Base-by-base conservation (phyloP, 2,888 invertebrate genomes). In the Drosophila helvetica region DNA sequence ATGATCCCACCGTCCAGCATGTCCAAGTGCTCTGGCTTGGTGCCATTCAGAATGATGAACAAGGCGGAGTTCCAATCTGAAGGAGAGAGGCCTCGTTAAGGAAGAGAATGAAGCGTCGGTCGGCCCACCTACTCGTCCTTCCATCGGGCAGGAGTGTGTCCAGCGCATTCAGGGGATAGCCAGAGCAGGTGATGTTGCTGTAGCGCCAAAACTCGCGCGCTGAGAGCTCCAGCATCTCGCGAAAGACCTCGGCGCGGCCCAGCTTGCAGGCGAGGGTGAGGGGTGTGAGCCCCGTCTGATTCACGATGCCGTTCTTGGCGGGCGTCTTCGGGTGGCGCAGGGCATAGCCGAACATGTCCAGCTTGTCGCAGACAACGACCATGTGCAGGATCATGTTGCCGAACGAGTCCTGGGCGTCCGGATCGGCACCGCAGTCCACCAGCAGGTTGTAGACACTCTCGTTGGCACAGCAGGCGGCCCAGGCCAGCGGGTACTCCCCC, bases 341-440 rank as follows among this genome's bases (percentile, higher is more conserved):
- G 0, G 99, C 99, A 92, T 99, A 99, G 30, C 98, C 98, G 91
- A 99, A 99, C 99, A 99, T 99, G 88, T 98, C 98, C 93, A 98
- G 93, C 92, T 99, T 98, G 93, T 99, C 98, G 90, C 98, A 96
- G 69, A 99, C 98, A 45, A 99, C 99, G 43, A 99, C 98, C 98
- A 99, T 99, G 91, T 99, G 99, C n/a, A 99, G 93, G 75, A 99
- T 98, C 95, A 98, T 99, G 91, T 99, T 99, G 12, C 99, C 99
- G 90, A 98, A 99, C 0, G 96, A 95, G 91, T 99, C 99, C 91
- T 98, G 97, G n/a, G 95, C 94, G 91, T 99, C 98, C 0, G 99
- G 99, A 92, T 99, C 96, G 0, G 99, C 98, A 1, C 96, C 98
- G 52, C 95, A 95, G 85, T 98, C 98, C 59, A 99, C 93, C 2